Base-by-base conservation (phyloP, 1,140 invertebrate species). In the Plectus sambesii region DNA sequence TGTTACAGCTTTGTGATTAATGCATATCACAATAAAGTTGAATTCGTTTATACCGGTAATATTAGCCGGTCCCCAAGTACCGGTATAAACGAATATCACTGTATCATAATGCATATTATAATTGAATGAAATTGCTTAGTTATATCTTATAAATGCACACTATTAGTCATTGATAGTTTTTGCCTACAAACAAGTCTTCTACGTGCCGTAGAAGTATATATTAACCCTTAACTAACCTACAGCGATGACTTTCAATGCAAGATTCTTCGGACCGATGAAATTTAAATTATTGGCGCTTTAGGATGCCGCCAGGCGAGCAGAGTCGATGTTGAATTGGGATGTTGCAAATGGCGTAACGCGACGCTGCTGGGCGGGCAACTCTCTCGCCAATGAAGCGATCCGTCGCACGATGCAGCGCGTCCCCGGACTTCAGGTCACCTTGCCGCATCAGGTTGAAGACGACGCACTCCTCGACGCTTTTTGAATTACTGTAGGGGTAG, bases 281-380 rank as follows among this genome's bases (percentile, higher is more conserved):
- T 23, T 40, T 29, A 51, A 2, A 25, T 40, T 29, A n/a, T 45
- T 38, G 39, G 12, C 9, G 9, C 38, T 50, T 12, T 49, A 74
- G 60, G 75, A 77, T 43, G 74, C 78, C 4, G 71, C 70, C 23
- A 50, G 66, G 19, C 68, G 71, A 47, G 76, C 77, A 4, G 55
- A 61, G 30, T 55, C 56, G 6, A 75, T 81, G 73, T 60, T 81
- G 9, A 60, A 69, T n/a, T 81, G 80, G 80, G 80, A 82, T 72
- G 80, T 81, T 8, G 71, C 73, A 12, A 81, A 82, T 67, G 80
- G 80, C 47, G 77, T 80, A 56, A 56, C 72, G 51, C 41, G 56
- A 36, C 49, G 55, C 19, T 51, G 35, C 26, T 61, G 63, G 68
- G 48, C 57, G 3, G 64, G 64, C 36, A 66, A 66, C 38, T 23